Base-by-base conservation (phyloP, 2,113 vertebrate genomes). In the Mobula birostris region DNA sequence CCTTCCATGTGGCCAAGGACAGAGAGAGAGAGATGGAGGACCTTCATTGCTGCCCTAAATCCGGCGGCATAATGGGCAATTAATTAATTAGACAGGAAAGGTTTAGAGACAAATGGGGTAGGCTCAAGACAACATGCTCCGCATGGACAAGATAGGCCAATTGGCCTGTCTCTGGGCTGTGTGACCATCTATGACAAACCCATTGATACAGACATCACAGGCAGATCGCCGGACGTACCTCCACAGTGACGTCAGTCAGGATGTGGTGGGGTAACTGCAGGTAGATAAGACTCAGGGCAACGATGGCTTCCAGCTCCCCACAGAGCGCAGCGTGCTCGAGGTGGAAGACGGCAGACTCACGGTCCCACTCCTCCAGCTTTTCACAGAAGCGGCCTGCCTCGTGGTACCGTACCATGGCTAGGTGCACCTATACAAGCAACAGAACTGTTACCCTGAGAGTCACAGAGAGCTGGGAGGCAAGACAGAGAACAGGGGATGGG, bases 401-500 rank as follows among this genome's bases (percentile, higher is more conserved):
- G 0, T 99, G 99, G 95, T 99, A 99, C 27, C 97, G 98, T 91
- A 98, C 98, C 98, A 99, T 98, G 87, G 98, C 99, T 96, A 99
- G 95, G 95, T 99, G 98, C 58, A 99, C 99, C 99, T 99, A 95
- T 80, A 21, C 3, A 1, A 5, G 12, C 36, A 94, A 58, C 36
- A 8, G 19, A 66, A 61, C 11, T 29, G 58, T 77, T 48, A 78
- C 5, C 70, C 17, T 32, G n/a, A 14, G 19, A 27, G 19, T 48
- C 70, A 58, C 82, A 87, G 58, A 15, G 24, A n/a, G 56, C 27
- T 12, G 61, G 58, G 48, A 63, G 15, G 27, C 15, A 11, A 88
- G 29, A 56, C 83, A 61, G 24, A 32, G 56, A 63, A 63, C 21
- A 36, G 83, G 24, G 48, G 48, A 48, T 48, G 1, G 48, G 48